Conservation (phyloP, 1,140 invertebrate genomes). For the Drosophila sulfurigaster region DNA sequence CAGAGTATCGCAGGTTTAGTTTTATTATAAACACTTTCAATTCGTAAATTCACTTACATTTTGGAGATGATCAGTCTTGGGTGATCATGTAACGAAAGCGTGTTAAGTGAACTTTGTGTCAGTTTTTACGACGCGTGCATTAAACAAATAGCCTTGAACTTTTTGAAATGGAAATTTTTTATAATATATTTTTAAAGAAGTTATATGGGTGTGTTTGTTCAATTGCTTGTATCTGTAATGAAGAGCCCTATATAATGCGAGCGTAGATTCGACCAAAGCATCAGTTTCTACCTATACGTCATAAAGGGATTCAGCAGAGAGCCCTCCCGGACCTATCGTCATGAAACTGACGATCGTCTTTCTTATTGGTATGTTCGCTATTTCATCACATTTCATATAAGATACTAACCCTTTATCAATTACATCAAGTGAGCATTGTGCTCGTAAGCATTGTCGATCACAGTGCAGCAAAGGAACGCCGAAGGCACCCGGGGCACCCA, state of each 20-base stretch:
- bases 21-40: too few relatives aligned
- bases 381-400: neutral
- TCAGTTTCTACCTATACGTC: constrained; percentile 5
- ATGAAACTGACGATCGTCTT: constrained; percentile 24
- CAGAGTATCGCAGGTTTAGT: too few relatives aligned
- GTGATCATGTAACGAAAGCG: too few relatives aligned
- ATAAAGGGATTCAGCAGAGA: neutral
- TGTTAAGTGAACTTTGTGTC: too few relatives aligned
- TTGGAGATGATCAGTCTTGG: too few relatives aligned
- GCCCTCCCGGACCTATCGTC: neutral
- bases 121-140: neutral
- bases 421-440: neutral
- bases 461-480: neutral
- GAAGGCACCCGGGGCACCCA: neutral
- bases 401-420: neutral
- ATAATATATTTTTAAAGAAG: neutral
- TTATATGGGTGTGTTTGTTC: neutral
- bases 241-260: neutral
- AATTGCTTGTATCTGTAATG: neutral
- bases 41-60: too few relatives aligned
- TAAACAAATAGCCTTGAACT: neutral
- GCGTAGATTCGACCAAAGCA: neutral
- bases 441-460: neutral
- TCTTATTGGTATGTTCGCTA: constrained; percentile 26
- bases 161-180: neutral